Percentiles rank a stretch among this genome's conserved stretches.
Evolutionary conservation across 92 coral and sea anemone species (phyloP).

Genomic region (Heteractis magnifica): DNA sequence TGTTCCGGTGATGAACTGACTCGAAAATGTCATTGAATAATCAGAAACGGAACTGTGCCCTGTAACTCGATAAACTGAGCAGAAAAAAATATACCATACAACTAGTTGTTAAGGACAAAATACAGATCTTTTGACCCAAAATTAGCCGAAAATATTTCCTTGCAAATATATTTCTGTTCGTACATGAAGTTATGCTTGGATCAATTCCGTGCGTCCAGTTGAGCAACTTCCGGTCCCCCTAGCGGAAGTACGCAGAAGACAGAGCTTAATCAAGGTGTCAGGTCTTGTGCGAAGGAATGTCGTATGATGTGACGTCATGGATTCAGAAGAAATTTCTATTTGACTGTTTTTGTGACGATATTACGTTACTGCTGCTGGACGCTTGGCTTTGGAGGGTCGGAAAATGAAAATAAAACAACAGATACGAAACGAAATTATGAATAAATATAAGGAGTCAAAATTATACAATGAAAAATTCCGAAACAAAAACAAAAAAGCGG

Average conservation of each 20-base stretch:
- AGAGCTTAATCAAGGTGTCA: not conserved
- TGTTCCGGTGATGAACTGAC: not conserved
- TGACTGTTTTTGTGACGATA: not conserved
- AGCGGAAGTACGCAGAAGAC: not conserved
- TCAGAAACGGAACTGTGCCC: not conserved
- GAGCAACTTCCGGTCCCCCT: not conserved
- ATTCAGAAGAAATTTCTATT: not conserved
- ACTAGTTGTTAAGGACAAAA: not conserved
- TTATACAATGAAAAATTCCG: too few relatives aligned
- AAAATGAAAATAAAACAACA: too few relatives aligned
- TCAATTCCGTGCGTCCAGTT: not conserved
- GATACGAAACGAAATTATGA: too few relatives aligned
- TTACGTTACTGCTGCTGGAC: not conserved
- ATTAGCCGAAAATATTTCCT: not conserved
- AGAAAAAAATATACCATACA: not conserved
- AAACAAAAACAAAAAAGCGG: too few relatives aligned
- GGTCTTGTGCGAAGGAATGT: not conserved
- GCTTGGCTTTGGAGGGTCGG: not conserved
- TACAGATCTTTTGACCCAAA: not conserved
- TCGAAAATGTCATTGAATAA: not conserved
- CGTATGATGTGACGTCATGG: conserved; percentile 1
- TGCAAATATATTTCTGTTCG: not conserved
- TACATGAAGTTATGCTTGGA: not conserved
- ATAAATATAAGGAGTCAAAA: too few relatives aligned
- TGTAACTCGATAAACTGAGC: not conserved